Base-by-base conservation (phyloP, 1,140 invertebrate genomes). In the Aricia agestis region DNA sequence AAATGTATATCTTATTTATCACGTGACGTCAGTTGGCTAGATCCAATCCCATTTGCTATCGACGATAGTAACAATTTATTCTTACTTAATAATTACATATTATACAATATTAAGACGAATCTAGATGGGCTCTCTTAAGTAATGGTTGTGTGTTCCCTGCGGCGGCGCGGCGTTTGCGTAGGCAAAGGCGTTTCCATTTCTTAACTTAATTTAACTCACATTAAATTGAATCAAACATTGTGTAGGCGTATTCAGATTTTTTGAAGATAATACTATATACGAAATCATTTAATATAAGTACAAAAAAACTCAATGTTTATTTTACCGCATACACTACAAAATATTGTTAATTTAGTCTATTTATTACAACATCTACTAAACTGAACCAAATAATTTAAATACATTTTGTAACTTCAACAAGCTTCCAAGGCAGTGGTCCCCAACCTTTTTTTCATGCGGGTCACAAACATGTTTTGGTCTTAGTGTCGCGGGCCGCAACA, bases 41-140 rank as follows among this genome's bases (percentile, higher is more conserved):
- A 11, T 42, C 6, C 7, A 52, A 52, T 1, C 1, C 5, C 10
- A 63, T 15, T 1, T 3, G 7, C 10, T 52, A 52, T 9, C 45
- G 4, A 52, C 10, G 11, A 52, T 52, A 15, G 10, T 52, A 52
- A 13, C 45, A 52, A 52, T 52, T 13, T 13, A 1, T 52, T 52
- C 45, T 15, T 11, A 52, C 45, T 52, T 15, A 52, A 52, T 52
- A 52, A 52, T 42, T 42, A 42, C 45, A 15, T 52, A 52, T 52
- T 52, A n/a, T n/a, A 52, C 45, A 52, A 52, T 52, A 52, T 52
- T 52, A 52, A 52, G 45, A 52, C 45, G 45, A 52, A 52, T 15
- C 45, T 52, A 4, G 45, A 52, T 13, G 45, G 36, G 6, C 36
- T 13, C 5, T 52, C 6, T 15, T 52, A 52, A 13, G 45, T 13